phyloP scores from a whole-genome alignment of 2,888 invertebrate species.

The Athalia rosae region DNA sequence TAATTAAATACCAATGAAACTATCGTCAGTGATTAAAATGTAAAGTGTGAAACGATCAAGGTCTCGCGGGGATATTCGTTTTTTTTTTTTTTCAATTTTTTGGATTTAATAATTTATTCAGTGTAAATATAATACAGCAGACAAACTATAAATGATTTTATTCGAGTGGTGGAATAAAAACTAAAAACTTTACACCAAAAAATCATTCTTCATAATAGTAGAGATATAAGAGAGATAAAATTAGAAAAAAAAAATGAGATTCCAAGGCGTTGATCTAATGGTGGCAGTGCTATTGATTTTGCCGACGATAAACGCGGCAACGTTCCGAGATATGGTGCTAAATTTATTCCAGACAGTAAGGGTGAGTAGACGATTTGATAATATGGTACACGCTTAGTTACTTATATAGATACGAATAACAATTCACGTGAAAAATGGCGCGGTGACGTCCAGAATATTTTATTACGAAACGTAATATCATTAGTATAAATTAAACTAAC shows the following conservation, averaged over 20 bases:
- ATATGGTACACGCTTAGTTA: background rate
- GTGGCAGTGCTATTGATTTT: constrained; percentile 47
- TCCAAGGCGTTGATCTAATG: constrained; percentile 42
- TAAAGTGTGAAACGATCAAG: constrained; percentile 2
- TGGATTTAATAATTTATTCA: background rate
- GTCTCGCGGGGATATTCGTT: background rate
- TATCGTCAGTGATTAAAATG: background rate
- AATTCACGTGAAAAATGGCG: background rate
- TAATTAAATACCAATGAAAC: background rate
- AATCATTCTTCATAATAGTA: background rate
- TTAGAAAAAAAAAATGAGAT: constrained; percentile 24
- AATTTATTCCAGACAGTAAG: constrained; percentile 55
- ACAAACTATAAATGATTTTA: background rate
- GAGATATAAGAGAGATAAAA: background rate
- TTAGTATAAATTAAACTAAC: constrained; percentile 17
- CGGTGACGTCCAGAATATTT: background rate
- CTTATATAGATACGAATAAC: background rate
- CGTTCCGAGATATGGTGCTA: constrained; percentile 56
- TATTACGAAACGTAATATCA: background rate
- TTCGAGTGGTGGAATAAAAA: no score
- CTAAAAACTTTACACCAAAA: no score
- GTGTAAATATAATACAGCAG: constrained; percentile 2
- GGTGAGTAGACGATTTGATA: constrained; percentile 54
- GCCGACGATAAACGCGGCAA: constrained; percentile 44
- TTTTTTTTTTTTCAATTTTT: background rate